These are phyloP conservation scores for Amniataba percoides DNA, from an alignment of 2,797 vertebrate genomes.

Conservation along the genomic window DNA sequence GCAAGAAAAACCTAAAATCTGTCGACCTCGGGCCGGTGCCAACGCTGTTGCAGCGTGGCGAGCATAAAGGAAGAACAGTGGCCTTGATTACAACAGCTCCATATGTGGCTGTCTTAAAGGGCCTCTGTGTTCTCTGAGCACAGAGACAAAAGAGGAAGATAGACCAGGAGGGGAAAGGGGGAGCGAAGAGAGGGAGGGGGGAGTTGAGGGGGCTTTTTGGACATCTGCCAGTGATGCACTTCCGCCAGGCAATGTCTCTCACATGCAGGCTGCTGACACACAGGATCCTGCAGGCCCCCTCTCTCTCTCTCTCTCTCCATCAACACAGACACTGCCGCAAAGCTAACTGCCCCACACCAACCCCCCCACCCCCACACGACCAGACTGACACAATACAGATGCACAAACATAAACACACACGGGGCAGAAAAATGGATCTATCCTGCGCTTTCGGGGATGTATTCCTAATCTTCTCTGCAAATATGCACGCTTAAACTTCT, in stretches of 20 bases:
- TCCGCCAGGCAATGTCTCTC: slow-evolving; percentile 76
- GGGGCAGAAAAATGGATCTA: slow-evolving; percentile 57
- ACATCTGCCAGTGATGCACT: slow-evolving; percentile 84
- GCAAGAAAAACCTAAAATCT: slow-evolving; percentile 22
- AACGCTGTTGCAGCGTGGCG: background rate
- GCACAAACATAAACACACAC: slow-evolving; percentile 34
- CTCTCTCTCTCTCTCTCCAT: slow-evolving; percentile 56
- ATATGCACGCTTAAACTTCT: slow-evolving; percentile 16
- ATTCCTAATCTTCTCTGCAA: slow-evolving; percentile 41
- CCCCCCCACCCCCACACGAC: background rate
- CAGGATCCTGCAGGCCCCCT: slow-evolving; percentile 81
- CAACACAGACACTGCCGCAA: slow-evolving; percentile 71
- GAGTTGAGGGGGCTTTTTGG: slow-evolving; percentile 61
- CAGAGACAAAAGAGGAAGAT: slow-evolving; percentile 81
- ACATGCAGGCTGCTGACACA: slow-evolving; percentile 82
- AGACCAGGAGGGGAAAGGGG: slow-evolving; percentile 76
- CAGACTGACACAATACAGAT: slow-evolving; percentile 33
- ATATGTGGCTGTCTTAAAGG: slow-evolving; percentile 67
- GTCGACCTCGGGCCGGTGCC: slow-evolving; percentile 47
- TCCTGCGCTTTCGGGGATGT: slow-evolving; percentile 54
- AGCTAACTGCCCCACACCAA: slow-evolving; percentile 46
- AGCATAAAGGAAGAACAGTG: slow-evolving; percentile 53
- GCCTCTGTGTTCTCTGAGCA: slow-evolving; percentile 74
- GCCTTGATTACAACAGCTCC: slow-evolving; percentile 61
- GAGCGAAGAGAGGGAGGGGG: slow-evolving; percentile 34